Evolutionary conservation across 2,797 vertebrate genomes (phyloP), one percentile per base, ranked within the genome.

Genomic region (Nyctibius grandis): DNA sequence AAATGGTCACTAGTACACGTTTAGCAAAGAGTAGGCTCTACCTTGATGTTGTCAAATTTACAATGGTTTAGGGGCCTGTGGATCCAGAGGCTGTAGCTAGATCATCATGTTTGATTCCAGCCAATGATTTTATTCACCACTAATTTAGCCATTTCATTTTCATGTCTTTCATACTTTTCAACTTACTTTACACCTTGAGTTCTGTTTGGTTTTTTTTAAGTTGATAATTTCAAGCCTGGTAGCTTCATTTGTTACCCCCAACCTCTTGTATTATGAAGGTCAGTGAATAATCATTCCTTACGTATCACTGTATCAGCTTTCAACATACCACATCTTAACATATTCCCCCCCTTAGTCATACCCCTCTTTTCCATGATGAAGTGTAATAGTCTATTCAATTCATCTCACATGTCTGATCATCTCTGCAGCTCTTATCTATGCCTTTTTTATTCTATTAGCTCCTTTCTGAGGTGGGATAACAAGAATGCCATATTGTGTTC

Each of bases 271-370:
- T 33, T 53, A 68, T 6, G 20, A 83, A 69, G 13, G 26, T 48
- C n/a, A 63, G 29, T 45, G 34, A 75, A 80, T 44, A 87, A 48
- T 10, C 6, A 25, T 25, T 73, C 38, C 23, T 88, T 75, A 44
- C 0, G 0, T 38, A 61, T 15, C 26, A 73, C 7, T 0, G 1
- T 38, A 54, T 20, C 38, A 19, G 5, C 34, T 79, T 95, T 65
- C 21, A 50, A 44, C 8, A 22, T 9, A 72, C 5, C 23, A 38
- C 15, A 21, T 21, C n/a, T 56, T 51, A 72, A 44, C 33, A 11
- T 31, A 57, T 15, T n/a, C n/a, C 12, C 11, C 36, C 13, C 20
- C 53, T n/a, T 45, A 60, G 57, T 56, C 57, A n/a, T n/a, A 51
- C 8, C 9, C 7, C 17, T 56, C 11, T 91, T 72, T 61, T 74